Conservation (phyloP, 2,113 vertebrate species). For the Erythrolamprus reginae region DNA sequence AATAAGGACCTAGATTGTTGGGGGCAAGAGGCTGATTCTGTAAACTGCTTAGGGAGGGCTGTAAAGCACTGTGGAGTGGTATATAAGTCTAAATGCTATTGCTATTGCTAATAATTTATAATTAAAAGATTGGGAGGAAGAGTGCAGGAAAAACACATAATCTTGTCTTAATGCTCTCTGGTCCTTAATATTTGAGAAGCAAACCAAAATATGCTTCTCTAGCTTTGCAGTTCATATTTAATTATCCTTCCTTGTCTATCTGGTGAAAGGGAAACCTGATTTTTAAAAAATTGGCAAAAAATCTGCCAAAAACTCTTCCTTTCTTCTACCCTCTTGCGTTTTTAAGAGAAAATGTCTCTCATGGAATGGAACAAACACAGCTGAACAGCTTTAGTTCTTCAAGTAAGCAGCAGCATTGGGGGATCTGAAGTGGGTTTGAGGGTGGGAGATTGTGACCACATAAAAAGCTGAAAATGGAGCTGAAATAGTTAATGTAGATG, state of each 20-base stretch:
- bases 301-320: no score
- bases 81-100: no score
- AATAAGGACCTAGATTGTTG: no score
- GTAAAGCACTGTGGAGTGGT: no score
- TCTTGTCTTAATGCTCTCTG: no score
- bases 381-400: constrained; percentile 63
- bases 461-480: constrained; percentile 78
- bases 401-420: constrained; percentile 60
- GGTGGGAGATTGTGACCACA: constrained; percentile 63
- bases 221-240: constrained; percentile 40
- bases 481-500: constrained; percentile 77
- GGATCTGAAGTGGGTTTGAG: constrained; percentile 68
- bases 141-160: no score
- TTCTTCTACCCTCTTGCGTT: constrained; percentile 24
- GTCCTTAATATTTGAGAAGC: background rate
- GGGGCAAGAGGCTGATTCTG: no score
- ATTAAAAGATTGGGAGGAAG: no score
- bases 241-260: constrained; percentile 30
- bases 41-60: no score
- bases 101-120: no score
- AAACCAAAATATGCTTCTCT: background rate
- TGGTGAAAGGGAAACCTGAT: constrained; percentile 35
- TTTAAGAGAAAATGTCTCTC: constrained; percentile 50
- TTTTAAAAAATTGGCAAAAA: constrained; percentile 43
- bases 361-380: constrained; percentile 34